phyloP scores from a whole-genome alignment of 1,140 invertebrate genomes.

The Drosophila sechellia region DNA sequence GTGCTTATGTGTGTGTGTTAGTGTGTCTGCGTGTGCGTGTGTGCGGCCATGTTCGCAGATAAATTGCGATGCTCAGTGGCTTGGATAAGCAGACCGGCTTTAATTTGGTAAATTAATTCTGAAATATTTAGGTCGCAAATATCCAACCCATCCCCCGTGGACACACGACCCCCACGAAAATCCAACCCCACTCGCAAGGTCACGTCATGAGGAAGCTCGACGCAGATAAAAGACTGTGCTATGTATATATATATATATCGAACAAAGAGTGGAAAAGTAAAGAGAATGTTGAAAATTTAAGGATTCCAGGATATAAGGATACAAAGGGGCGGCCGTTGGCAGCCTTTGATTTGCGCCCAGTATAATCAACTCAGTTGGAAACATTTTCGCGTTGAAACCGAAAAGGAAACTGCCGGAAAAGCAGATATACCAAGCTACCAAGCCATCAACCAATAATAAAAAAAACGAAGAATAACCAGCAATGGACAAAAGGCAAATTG shows the following conservation, averaged over 20 bases:
- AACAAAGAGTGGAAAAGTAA: constrained; percentile 33
- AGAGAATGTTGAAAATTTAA: constrained; percentile 66
- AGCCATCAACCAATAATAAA: constrained; percentile 10
- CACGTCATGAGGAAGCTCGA: constrained; percentile 41
- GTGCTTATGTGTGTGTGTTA: constrained; percentile 4
- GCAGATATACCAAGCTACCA: constrained; percentile 27
- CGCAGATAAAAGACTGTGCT: constrained; percentile 58
- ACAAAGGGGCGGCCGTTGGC: constrained; percentile 9
- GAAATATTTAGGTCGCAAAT: constrained; percentile 79
- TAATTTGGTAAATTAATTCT: constrained; percentile 81
- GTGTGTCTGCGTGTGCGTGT: constrained; percentile 3
- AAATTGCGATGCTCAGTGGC: constrained; percentile 77
- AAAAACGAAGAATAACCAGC: constrained; percentile 36
- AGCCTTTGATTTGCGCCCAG: constrained; percentile 70
- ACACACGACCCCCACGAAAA: constrained; percentile 21
- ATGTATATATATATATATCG: constrained; percentile 23
- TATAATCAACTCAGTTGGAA: constrained; percentile 80
- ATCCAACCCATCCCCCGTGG: constrained; percentile 26
- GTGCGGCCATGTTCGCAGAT: constrained; percentile 65
- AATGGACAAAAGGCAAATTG: constrained; percentile 63
- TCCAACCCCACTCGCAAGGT: constrained; percentile 50
- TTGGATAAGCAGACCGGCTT: constrained; percentile 78
- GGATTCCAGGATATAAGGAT: constrained; percentile 32
- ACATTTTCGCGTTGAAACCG: constrained; percentile 50
- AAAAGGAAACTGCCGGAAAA: constrained; percentile 56